Base-by-base conservation (phyloP, 2,113 vertebrate species). In the Rhea pennata region DNA sequence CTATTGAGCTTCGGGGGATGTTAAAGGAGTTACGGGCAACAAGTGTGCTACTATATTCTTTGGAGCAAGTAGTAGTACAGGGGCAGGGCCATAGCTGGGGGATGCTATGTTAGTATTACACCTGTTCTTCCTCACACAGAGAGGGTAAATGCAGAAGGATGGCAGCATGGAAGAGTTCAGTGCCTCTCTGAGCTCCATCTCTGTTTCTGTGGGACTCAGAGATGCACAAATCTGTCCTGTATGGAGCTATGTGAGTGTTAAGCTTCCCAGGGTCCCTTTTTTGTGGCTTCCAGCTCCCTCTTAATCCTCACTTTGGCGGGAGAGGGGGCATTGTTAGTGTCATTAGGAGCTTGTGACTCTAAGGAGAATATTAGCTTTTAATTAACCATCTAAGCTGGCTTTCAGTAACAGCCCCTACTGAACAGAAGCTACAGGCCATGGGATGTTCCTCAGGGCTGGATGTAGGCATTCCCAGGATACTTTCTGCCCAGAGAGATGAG, bases 371-470 rank as follows among this genome's bases (percentile, higher is more conserved):
- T 98, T 97, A 98, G 97, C 96, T 69, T 95, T 93, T 97, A 92
- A 97, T 98, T 98, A 98, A 98, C 98, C 98, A 98, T 97, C 97
- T 98, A 97, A 98, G 98, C 98, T 95, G 98, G 95, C 97, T 97
- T 95, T 97, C 79, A 78, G 84, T 95, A 22, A 93, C 87, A 96
- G 84, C 92, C 76, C 0, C 5, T 87, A 88, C 58, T 33, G 42
- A 16, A 8, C 39, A 64, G 93, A 72, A 62, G 74, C 81, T 88
- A 15, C 0, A 3, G 50, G 93, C 0, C 0, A 86, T 67, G 66
- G 83, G 94, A 87, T 74, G 14, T 92, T 90, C 92, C 84, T 91
- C 79, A 86, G 89, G 73, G 59, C 82, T 67, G 22, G 75, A 40
- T 19, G 59, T 67, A 91, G 82, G 66, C 82, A 86, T 80, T 86